Conservation (phyloP, 1,140 invertebrate genomes). For the Plutomurus gul region DNA sequence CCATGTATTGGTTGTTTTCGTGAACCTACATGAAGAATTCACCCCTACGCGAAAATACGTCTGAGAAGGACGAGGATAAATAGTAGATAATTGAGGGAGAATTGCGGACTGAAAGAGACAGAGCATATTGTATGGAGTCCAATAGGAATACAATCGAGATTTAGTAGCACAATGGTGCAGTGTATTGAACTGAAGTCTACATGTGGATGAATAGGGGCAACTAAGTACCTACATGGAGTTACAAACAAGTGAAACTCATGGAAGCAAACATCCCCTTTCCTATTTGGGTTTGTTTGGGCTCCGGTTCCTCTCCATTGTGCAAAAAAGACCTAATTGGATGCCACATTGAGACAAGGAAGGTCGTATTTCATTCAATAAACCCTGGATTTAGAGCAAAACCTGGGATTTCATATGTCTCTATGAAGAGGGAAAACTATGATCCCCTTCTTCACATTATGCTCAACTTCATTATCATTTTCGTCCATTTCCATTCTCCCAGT, state of each 20-base stretch:
- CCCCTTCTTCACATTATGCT: conserved; percentile 39
- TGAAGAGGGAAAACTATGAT: conserved; percentile 36
- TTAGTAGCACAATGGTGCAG: not conserved
- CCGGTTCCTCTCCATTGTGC: not conserved
- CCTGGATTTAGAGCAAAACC: conserved; percentile 46
- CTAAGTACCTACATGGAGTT: not conserved
- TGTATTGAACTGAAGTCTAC: not conserved
- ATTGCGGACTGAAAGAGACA: not conserved
- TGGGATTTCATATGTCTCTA: conserved; percentile 45
- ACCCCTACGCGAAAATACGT: not conserved
- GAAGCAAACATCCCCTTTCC: conserved; percentile 27
- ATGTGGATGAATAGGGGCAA: not conserved
- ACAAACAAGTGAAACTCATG: not conserved
- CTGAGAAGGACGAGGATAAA: not conserved
- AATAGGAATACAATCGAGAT: not conserved
- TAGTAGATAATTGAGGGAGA: conserved; percentile 18
- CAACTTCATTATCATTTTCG: conserved; percentile 39
- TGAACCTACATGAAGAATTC: not conserved
- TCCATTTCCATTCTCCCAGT: not conserved
- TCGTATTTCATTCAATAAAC: conserved; percentile 51
- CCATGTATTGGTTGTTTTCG: not conserved
- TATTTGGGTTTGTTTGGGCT: conserved; percentile 1
- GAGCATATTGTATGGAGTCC: not conserved
- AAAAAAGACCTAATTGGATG: conserved; percentile 47
- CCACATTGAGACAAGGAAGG: conserved; percentile 37